A percentile compares a stretch with the other conserved stretches of the same genome.
phyloP scores from a whole-genome alignment of 2,797 vertebrate genomes.

The Danio jaintianensis region DNA sequence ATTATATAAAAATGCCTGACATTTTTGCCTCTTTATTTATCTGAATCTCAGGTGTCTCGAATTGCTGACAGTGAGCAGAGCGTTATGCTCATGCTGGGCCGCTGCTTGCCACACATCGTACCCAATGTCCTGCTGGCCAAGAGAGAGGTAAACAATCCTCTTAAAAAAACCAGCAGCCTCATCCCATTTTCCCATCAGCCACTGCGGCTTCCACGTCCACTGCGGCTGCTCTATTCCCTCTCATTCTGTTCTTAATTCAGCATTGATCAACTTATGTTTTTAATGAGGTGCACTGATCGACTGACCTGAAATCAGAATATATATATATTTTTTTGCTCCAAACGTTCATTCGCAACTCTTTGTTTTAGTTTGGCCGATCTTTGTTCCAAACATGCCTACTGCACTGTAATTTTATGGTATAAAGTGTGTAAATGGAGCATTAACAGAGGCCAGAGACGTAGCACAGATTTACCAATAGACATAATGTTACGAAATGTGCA shows the following conservation, averaged over 20 bases:
- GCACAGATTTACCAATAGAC: too few species aligned
- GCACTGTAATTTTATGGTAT: too few species aligned
- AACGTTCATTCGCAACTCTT: too few species aligned
- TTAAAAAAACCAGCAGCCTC: constrained; percentile 20
- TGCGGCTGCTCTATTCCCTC: constrained; percentile 33
- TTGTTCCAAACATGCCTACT: too few species aligned
- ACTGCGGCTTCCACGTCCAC: constrained; percentile 32
- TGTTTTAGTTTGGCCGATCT: too few species aligned
- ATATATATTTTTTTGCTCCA: too few species aligned
- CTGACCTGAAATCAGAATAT: too few species aligned
- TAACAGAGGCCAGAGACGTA: too few species aligned
- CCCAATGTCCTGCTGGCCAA: constrained; percentile 98
- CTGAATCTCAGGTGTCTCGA: constrained; percentile 86
- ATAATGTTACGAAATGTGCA: too few species aligned
- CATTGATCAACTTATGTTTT: constrained; percentile 44
- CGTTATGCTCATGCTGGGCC: constrained; percentile 98
- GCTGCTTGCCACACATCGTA: constrained; percentile 97
- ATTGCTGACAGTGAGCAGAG: constrained; percentile 96
- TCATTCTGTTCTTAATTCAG: constrained; percentile 62
- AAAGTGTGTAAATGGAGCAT: too few species aligned
- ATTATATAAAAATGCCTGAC: constrained; percentile 1
- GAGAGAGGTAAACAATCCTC: constrained; percentile 87
- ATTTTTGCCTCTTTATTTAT: constrained; percentile 11
- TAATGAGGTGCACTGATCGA: too few species aligned
- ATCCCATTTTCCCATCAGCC: constrained; percentile 33